Base-by-base conservation (phyloP, 2,888 invertebrate genomes). In the Chrysolina oricalcia region DNA sequence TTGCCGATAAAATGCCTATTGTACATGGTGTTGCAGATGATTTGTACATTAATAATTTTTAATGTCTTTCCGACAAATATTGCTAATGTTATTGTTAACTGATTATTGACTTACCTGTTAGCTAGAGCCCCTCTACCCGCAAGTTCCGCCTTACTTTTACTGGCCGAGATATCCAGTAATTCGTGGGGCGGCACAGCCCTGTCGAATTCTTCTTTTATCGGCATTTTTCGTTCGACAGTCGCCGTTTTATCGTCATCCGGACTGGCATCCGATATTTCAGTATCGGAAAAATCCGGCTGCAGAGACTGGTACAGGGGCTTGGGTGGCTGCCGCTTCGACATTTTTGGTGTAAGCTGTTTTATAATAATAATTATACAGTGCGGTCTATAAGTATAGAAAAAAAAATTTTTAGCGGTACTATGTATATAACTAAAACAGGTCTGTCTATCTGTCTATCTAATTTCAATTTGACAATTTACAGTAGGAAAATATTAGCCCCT, bases 161-260 rank as follows among this genome's bases (percentile, higher is more conserved):
- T 95, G 17, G 94, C 95, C 1, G 97, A 95, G 83, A 94, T 95
- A 89, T 98, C 98, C 67, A 98, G 91, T 78, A 97, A 91, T 86
- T 94, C 94, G 83, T 95, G 95, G 82, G 95, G 95, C 70, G 97
- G 97, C 76, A 98, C 95, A 0, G 95, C 96, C 80, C 94, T 93
- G 89, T 97, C 96, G 83, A 97, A 90, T 89, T 97, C 97, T 85
- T 96, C 91, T 85, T 91, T 91, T 27, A 91, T 90, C 0, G 93
- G 92, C 71, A 93, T 87, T 85, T 94, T 94, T 72, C 94, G 89
- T 86, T 94, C 94, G 17, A 94, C 93, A 0, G 94, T 94, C 21
- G 94, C 93, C 23, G 93, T 93, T 87, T 94, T 94, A 78, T 93
- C 93, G 27, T 96, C 95, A 70, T 95, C 94, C 0, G 95, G 95